Evolutionary conservation across 2,888 invertebrate species (phyloP), one percentile per base, ranked within the genome.

Genomic region (Biston betularia): DNA sequence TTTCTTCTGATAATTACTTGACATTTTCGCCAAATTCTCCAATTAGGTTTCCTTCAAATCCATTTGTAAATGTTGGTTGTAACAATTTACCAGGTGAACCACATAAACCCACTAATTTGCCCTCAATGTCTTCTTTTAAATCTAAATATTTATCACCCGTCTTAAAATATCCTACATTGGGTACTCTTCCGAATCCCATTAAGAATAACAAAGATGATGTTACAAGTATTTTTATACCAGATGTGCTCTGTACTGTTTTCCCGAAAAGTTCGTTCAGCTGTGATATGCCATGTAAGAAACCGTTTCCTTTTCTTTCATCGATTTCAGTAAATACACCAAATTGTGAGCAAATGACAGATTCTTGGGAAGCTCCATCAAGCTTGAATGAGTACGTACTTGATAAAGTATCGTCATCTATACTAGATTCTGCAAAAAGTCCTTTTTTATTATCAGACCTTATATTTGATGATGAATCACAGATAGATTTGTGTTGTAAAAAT

Each of bases 401-500:
- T 38, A 14, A 15, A 11, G 14, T 57, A 6, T 8, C 57, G 35
- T 14, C 57, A 35, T 9, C 56, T 0, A 9, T 44, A 11, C n/a
- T n/a, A 0, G n/a, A n/a, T 38, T 56, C 57, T 3, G 35, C 46
- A 14, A 38, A 38, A 11, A 11, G 12, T n/a, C 15, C 48, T 14
- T 15, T 35, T 38, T 45, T 52, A 14, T 12, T 38, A 2, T 15
- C 56, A 38, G 3, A 50, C 7, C 6, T 33, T 8, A n/a, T n/a
- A 24, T 35, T 64, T 50, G 38, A 60, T 50, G 38, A 60, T 15
- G 40, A 44, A 33, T 15, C 40, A n/a, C 34, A 52, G 6, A 11
- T 65, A 0, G 52, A 56, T 34, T 34, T 24, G 10, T 55, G 34
- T 46, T 65, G 60, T 50, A 42, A 52, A 33, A 56, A 61, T 14